These are phyloP conservation scores for Panthera tigris DNA, from an alignment of 2,113 vertebrate genomes.

Conservation along the genomic window DNA sequence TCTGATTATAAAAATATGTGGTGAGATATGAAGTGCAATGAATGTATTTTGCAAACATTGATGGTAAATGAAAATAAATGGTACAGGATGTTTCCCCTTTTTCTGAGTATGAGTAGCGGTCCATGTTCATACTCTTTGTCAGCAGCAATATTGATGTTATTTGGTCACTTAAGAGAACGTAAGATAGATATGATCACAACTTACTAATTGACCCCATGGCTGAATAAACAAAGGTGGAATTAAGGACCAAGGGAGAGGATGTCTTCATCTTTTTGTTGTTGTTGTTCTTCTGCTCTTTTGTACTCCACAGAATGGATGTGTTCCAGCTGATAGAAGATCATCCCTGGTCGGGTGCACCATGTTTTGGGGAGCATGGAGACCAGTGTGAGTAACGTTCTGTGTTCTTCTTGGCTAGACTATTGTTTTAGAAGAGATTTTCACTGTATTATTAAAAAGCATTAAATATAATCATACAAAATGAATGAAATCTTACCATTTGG, in stretches of 20 bases:
- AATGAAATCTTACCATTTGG: not conserved
- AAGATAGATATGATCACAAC: not conserved
- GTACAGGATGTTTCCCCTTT: not conserved
- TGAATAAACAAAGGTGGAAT: not conserved
- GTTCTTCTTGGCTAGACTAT: not conserved
- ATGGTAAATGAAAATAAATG: not conserved
- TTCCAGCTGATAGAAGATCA: rapidly evolving
- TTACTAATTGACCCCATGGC: too few species aligned
- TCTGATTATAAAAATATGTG: not conserved
- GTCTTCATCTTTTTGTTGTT: not conserved
- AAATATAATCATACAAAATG: not conserved
- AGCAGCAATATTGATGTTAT: too few species aligned
- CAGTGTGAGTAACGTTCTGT: not conserved
- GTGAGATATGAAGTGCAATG: too few species aligned
- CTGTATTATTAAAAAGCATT: not conserved
- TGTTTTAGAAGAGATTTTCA: not conserved
- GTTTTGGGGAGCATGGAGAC: not conserved
- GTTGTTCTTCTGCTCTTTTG: not conserved
- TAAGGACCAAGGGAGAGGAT: not conserved
- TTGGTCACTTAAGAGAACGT: not conserved
- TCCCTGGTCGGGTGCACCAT: not conserved
- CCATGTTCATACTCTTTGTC: not conserved
- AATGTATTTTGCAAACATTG: not conserved
- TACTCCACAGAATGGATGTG: too few species aligned
- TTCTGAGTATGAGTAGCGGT: not conserved